Evolutionary conservation across 1,140 invertebrate species (phyloP).

Genomic region (Vanessa tameamea): DNA sequence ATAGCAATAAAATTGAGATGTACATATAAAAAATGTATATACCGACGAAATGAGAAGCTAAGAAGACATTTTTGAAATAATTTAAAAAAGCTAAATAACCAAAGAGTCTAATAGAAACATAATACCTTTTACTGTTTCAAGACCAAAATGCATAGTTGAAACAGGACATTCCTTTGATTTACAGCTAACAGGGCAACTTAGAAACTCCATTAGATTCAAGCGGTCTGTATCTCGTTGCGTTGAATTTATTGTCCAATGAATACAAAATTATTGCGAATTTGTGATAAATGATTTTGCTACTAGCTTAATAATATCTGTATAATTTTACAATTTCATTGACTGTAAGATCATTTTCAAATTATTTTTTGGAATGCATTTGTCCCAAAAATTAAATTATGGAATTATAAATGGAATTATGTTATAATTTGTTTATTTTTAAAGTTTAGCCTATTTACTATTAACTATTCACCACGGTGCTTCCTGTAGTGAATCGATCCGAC

Average conservation of each 20-base stretch:
- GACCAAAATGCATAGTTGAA: conserved; percentile 6
- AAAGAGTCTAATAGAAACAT: not conserved
- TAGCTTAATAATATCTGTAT: not conserved
- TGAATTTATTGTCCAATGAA: conserved; percentile 17
- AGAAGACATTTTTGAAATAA: too few relatives aligned
- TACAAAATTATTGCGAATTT: conserved; percentile 20
- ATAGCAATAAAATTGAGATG: too few relatives aligned
- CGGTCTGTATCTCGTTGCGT: conserved; percentile 11
- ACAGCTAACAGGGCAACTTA: conserved; percentile 9
- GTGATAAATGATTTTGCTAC: conserved; percentile 6
- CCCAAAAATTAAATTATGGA: not conserved
- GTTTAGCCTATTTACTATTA: not conserved
- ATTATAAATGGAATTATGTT: too few relatives aligned
- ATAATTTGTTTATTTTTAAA: not conserved
- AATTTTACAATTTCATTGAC: not conserved
- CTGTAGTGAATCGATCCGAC: conserved; percentile 11
- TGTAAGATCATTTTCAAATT: not conserved
- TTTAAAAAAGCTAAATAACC: too few relatives aligned
- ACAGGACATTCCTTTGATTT: conserved; percentile 15
- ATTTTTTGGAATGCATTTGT: not conserved
- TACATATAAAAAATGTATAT: too few relatives aligned
- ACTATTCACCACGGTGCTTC: not conserved
- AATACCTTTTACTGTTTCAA: conserved; percentile 6
- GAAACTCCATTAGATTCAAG: conserved; percentile 23
- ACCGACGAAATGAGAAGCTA: too few relatives aligned